Percentiles rank a stretch among this genome's conserved stretches.
Conservation (phyloP, 2,113 vertebrate genomes). For the Ceuthmochares aereus region DNA sequence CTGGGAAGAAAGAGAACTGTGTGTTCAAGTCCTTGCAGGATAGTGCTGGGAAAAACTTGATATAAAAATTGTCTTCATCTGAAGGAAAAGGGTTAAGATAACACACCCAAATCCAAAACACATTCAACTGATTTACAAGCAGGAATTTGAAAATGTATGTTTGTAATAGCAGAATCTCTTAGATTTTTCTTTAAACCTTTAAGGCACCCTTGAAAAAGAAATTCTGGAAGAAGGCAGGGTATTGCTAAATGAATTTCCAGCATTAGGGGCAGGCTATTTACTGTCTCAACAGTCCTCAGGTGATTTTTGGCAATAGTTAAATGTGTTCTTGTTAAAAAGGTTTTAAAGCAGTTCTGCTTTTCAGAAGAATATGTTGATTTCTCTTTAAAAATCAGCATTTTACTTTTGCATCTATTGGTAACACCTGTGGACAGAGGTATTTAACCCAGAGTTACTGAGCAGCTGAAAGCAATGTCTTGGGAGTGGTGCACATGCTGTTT, state of each 20-base stretch:
- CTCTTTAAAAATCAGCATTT: not conserved
- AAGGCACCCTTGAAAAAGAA: not conserved
- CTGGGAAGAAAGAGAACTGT: not conserved
- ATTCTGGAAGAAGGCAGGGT: not conserved
- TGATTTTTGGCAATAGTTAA: not conserved
- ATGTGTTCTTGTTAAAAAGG: not conserved
- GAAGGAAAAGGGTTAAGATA: not conserved
- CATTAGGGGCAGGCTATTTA: not conserved
- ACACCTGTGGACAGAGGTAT: not conserved
- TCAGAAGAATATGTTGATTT: not conserved
- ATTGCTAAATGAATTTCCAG: not conserved
- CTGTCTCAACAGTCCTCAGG: not conserved
- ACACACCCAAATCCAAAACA: not conserved
- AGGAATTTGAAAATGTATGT: not conserved
- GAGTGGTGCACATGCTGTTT: fast-evolving
- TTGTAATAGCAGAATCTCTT: not conserved
- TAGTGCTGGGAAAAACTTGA: not conserved
- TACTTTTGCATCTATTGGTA: not conserved
- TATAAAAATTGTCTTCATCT: not conserved
- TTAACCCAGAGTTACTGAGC: not conserved
- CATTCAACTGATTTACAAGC: not conserved
- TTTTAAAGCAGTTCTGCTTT: not conserved
- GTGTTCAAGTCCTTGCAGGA: not conserved
- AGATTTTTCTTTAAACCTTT: not conserved
- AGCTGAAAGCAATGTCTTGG: not conserved